These are phyloP conservation scores for Momotus momota DNA, from an alignment of 2,797 vertebrate species.

Conservation along the genomic window DNA sequence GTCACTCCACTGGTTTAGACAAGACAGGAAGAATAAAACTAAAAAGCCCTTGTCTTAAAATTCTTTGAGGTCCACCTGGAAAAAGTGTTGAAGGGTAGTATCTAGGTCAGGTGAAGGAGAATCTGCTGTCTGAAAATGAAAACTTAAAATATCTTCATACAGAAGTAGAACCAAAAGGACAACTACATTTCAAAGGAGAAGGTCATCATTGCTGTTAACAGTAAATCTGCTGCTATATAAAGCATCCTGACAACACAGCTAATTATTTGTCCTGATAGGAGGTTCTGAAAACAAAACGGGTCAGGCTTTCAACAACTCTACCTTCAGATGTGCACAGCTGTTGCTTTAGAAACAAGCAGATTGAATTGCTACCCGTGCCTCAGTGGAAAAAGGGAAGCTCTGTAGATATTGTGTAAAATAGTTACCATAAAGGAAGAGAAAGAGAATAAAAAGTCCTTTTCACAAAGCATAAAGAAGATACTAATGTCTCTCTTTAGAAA, in stretches of 20 bases:
- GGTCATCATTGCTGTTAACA: background rate
- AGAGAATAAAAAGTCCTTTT: background rate
- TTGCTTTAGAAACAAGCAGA: background rate
- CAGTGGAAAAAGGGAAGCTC: background rate
- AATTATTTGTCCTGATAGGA: background rate
- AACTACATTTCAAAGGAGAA: background rate
- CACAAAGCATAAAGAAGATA: background rate
- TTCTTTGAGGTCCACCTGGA: background rate
- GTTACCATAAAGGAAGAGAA: background rate
- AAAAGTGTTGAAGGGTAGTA: background rate
- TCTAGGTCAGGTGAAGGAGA: background rate
- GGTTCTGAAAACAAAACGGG: background rate
- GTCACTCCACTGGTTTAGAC: background rate
- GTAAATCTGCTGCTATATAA: background rate
- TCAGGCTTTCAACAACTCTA: background rate
- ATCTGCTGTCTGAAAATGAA: background rate
- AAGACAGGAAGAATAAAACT: background rate
- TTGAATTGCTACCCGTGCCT: background rate
- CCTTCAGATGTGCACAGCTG: background rate
- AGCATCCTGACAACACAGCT: background rate
- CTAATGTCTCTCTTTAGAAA: background rate
- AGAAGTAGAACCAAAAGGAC: background rate
- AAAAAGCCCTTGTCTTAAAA: background rate
- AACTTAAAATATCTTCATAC: background rate
- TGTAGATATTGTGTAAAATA: background rate